Conservation (phyloP, 2,797 vertebrate genomes). For the Pempheris klunzingeri region DNA sequence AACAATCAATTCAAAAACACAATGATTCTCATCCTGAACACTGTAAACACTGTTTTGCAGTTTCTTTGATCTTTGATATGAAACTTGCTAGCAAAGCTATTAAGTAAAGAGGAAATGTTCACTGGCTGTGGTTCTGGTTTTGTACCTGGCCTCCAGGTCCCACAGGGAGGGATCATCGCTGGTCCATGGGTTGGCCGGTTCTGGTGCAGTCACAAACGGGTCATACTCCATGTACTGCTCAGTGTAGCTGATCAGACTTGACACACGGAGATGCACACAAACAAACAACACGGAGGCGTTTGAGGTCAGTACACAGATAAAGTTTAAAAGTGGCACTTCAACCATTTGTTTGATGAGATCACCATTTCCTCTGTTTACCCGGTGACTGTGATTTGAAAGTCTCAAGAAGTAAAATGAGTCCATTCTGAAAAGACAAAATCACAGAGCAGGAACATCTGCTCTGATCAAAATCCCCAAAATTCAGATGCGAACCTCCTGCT, state of each 20-base stretch:
- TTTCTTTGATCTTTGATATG: neutral
- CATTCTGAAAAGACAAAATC: neutral
- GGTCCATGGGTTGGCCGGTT: constrained; percentile 98
- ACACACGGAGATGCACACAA: constrained; percentile 32
- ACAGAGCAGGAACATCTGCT: constrained; percentile 20
- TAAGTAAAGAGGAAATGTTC: neutral
- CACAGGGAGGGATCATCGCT: constrained; percentile 92
- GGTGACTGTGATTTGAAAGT: neutral
- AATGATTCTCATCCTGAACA: neutral
- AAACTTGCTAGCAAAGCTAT: neutral
- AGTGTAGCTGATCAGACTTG: constrained; percentile 95
- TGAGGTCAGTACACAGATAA: constrained; percentile 1
- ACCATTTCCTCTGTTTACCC: neutral
- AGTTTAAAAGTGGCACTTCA: neutral
- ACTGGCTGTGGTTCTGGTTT: constrained; percentile 3
- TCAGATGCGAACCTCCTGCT: constrained; percentile 11
- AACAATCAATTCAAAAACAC: neutral
- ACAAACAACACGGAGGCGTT: neutral
- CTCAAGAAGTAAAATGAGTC: neutral
- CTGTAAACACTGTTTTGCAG: neutral
- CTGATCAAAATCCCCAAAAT: constrained; percentile 1
- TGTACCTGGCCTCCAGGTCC: constrained; percentile 95
- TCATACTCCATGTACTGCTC: constrained; percentile 98
- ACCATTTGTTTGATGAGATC: neutral
- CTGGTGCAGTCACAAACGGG: constrained; percentile 90